A percentile compares a stretch with the other conserved stretches of the same genome.
Conservation (phyloP, 2,888 invertebrate genomes). For the Microctonus brassicae region DNA sequence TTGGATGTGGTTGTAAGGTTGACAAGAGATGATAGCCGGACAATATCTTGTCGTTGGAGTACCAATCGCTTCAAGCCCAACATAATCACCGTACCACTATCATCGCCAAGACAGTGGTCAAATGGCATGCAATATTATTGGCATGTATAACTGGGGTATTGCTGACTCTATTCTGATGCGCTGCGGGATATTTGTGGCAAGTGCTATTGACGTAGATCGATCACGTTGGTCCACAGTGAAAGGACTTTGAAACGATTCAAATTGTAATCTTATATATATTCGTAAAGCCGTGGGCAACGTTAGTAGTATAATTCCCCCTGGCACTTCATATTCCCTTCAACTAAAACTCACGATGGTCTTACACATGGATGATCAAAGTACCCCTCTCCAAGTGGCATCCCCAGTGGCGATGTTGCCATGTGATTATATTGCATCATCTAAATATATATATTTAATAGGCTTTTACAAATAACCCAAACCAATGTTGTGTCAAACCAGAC, state of each 20-base stretch:
- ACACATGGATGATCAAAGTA: slow-evolving; percentile 23
- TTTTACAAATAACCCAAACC: background rate
- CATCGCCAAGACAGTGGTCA: slow-evolving; percentile 10
- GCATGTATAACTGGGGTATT: slow-evolving; percentile 49
- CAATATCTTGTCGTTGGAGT: slow-evolving; percentile 31
- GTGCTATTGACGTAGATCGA: slow-evolving; percentile 46
- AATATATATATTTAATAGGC: background rate
- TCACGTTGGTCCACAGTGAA: slow-evolving; percentile 22
- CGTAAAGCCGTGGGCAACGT: background rate
- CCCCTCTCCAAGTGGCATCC: background rate
- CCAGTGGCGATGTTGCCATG: background rate
- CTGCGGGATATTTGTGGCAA: slow-evolving; percentile 56
- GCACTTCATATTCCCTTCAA: background rate
- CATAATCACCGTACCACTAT: slow-evolving; percentile 36
- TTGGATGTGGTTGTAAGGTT: slow-evolving; percentile 45
- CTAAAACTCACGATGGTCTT: slow-evolving; percentile 9
- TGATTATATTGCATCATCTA: background rate
- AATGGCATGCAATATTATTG: slow-evolving; percentile 52
- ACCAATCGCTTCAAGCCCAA: slow-evolving; percentile 28
- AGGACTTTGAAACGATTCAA: slow-evolving; percentile 56
- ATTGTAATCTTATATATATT: slow-evolving; percentile 21
- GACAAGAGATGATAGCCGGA: slow-evolving; percentile 22
- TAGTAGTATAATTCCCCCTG: slow-evolving; percentile 16
- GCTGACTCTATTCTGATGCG: background rate
- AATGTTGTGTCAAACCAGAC: background rate